Evolutionary conservation across 2,888 invertebrate species (phyloP), one percentile per base, ranked within the genome.

Genomic region (Melinopterus prodromus): DNA sequence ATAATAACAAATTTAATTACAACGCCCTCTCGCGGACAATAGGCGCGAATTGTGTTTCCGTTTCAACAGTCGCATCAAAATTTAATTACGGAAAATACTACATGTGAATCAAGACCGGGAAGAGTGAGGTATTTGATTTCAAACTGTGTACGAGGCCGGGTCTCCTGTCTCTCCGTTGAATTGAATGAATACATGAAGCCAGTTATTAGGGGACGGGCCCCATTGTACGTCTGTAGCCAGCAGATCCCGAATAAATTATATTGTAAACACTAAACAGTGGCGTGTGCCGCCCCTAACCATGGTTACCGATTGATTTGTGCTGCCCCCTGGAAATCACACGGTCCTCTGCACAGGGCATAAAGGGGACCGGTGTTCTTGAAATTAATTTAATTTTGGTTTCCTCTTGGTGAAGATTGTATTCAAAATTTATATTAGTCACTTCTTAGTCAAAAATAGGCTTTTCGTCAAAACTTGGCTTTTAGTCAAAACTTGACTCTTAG

Each of bases 211-310:
- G 79, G 76, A 75, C 26, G 26, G 76, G 86, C 85, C 86, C 87
- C 84, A 89, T 89, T 89, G 89, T 89, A 86, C 85, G 87, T 87
- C 88, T 89, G 89, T 89, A 89, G 88, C 88, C 86, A 89, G 87
- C 89, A 88, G 89, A 89, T 89, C 37, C 53, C 88, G 87, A 87
- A 89, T 89, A 89, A 89, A 89, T 89, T 89, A 88, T 88, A 88
- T 88, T 88, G 88, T 89, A 88, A 89, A 88, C 88, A 88, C 88
- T 89, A 88, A 89, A 88, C 88, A 88, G 88, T 88, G 88, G 88
- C 88, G 88, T 88, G 88, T 88, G 88, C 74, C 37, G 26, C n/a
- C 37, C 74, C 53, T 53, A 53, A 53, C 74, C 74, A 16, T 37
- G 74, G 74, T 35, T 35, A 35, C 74, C 74, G 35, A 74, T 74